These are phyloP conservation scores for Myxocyprinus asiaticus DNA, from an alignment of 2,113 vertebrate species.

Conservation along the genomic window DNA sequence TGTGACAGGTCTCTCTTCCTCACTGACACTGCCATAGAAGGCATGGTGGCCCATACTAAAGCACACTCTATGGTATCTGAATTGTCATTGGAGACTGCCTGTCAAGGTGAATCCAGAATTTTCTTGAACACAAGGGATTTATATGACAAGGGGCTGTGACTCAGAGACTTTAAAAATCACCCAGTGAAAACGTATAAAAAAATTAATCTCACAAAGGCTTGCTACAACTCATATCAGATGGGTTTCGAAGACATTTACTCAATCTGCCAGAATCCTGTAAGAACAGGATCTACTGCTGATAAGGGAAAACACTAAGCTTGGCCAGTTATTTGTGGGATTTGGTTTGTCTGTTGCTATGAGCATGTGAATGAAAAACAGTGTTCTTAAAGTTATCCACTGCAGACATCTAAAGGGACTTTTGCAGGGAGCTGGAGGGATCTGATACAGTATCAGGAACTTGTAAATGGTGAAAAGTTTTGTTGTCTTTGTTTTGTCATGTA, in stretches of 20 bases:
- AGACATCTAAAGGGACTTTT: not conserved
- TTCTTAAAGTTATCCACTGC: slow-evolving; percentile 42
- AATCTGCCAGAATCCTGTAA: slow-evolving; percentile 30
- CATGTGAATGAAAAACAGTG: slow-evolving; percentile 34
- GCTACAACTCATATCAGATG: slow-evolving; percentile 27
- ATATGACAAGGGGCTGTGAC: slow-evolving; percentile 7
- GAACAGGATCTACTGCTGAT: slow-evolving; percentile 40
- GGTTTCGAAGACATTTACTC: slow-evolving; percentile 26
- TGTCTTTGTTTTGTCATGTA: not conserved
- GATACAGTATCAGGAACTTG: not conserved
- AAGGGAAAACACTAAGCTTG: slow-evolving; percentile 30
- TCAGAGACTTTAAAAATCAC: slow-evolving; percentile 25
- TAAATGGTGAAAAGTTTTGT: not conserved
- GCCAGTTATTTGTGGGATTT: slow-evolving; percentile 27
- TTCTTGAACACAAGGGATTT: slow-evolving; percentile 35
- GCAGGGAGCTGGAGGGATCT: not conserved
- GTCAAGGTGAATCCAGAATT: slow-evolving; percentile 41
- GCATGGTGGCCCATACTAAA: not conserved
- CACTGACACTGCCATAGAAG: not conserved
- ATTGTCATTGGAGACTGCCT: slow-evolving; percentile 23
- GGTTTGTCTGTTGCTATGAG: slow-evolving; percentile 11
- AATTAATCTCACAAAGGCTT: not conserved
- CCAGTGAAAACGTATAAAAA: not conserved
- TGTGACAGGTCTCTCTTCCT: slow-evolving; percentile 1
- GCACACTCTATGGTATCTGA: slow-evolving; percentile 4